Conservation (phyloP, 2,888 invertebrate genomes). For the Idaea straminata region DNA sequence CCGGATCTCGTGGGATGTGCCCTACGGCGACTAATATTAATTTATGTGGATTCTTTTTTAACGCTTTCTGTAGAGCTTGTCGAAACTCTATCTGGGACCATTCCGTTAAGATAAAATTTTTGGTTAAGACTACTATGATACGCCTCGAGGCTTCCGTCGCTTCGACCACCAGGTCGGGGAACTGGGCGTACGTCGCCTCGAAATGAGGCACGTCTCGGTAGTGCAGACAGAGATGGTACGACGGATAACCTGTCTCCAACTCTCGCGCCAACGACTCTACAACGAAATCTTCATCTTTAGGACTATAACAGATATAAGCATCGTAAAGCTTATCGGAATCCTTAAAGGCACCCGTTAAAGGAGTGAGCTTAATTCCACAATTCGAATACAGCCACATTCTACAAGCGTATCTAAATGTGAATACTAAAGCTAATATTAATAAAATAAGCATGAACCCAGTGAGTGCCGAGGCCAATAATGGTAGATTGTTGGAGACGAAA, state of each 20-base stretch:
- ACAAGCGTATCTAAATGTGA: conserved; percentile 92
- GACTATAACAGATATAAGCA: conserved; percentile 95
- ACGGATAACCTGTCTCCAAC: conserved; percentile 89
- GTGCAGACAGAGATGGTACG: conserved; percentile 92
- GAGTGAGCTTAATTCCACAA: conserved; percentile 91
- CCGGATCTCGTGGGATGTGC: conserved; percentile 90
- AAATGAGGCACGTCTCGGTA: conserved; percentile 90
- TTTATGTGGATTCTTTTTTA: conserved; percentile 90
- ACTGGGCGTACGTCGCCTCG: conserved; percentile 85
- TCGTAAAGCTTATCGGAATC: conserved; percentile 94
- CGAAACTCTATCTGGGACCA: conserved; percentile 96
- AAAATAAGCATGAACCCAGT: conserved; percentile 88
- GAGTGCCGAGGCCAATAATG: conserved; percentile 88
- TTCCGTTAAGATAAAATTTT: conserved; percentile 94
- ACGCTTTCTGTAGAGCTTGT: conserved; percentile 92
- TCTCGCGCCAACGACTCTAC: conserved; percentile 91
- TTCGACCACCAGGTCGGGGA: conserved; percentile 88
- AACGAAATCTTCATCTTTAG: conserved; percentile 94
- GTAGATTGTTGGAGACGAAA: conserved; percentile 90
- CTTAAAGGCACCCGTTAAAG: conserved; percentile 85
- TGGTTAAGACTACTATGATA: conserved; percentile 92
- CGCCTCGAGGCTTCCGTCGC: conserved; percentile 93
- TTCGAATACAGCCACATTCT: conserved; percentile 94
- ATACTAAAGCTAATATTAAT: conserved; percentile 88
- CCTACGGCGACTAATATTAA: conserved; percentile 91